A percentile compares a stretch with the other conserved stretches of the same genome.
These are phyloP conservation scores for Ceratina australensis DNA, from an alignment of 1,140 invertebrate species.

Conservation along the genomic window DNA sequence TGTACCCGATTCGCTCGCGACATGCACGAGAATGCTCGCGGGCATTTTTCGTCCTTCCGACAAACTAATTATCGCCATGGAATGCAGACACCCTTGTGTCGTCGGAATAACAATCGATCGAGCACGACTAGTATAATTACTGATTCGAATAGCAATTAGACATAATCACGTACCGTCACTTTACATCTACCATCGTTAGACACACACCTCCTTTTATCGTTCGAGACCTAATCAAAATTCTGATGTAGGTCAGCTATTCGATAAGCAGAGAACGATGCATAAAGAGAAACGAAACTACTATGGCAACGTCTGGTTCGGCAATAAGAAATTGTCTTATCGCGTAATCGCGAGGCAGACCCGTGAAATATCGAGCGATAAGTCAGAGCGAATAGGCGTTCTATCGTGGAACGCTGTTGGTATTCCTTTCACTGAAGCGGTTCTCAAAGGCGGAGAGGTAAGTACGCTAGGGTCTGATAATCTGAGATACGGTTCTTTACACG, in stretches of 20 bases:
- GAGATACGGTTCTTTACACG: constrained; percentile 22
- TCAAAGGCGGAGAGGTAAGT: constrained; percentile 26
- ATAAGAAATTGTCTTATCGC: constrained; percentile 23
- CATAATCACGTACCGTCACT: too few species aligned
- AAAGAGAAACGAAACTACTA: background rate
- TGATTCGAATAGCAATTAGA: too few species aligned
- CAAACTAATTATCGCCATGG: constrained; percentile 18
- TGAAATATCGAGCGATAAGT: constrained; percentile 42
- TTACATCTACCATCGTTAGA: too few species aligned
- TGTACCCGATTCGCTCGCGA: constrained; percentile 23
- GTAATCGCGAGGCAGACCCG: constrained; percentile 1
- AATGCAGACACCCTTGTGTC: constrained; percentile 47
- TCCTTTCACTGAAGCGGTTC: constrained; percentile 69
- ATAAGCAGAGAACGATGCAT: background rate
- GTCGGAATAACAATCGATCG: background rate
- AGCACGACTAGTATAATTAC: background rate
- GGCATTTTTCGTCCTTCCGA: constrained; percentile 35
- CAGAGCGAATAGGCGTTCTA: constrained; percentile 26
- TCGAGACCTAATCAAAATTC: too few species aligned
- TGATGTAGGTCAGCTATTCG: too few species aligned
- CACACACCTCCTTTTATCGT: too few species aligned
- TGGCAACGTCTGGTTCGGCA: background rate
- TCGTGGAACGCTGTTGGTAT: constrained; percentile 35
- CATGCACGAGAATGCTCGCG: background rate
- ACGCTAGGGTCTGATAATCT: background rate